These are phyloP conservation scores for Pachliopta kotzebuea DNA, from an alignment of 2,888 invertebrate species.

Conservation along the genomic window DNA sequence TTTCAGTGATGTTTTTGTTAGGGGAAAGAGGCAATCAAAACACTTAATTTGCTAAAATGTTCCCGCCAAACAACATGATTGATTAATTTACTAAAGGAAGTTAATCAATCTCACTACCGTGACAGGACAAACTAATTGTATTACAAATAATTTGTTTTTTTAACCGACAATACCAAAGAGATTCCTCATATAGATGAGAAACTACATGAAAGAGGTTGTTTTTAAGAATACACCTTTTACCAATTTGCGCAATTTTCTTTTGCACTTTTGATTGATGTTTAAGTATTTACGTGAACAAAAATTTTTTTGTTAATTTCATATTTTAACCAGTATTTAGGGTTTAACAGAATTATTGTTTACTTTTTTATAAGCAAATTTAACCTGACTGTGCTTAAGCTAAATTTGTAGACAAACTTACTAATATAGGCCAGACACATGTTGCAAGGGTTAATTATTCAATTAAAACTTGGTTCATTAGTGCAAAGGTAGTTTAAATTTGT, in stretches of 20 bases:
- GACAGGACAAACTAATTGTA: conserved; percentile 2
- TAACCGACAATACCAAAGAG: background rate
- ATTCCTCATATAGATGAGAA: no score
- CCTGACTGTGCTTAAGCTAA: background rate
- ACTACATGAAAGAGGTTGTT: no score
- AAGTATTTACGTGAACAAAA: no score
- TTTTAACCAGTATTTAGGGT: no score
- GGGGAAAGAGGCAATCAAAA: background rate
- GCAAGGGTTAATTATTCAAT: conserved; percentile 22
- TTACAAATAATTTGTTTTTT: background rate
- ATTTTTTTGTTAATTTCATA: no score
- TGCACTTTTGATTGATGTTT: no score
- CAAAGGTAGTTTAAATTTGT: conserved; percentile 5
- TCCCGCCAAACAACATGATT: conserved; percentile 9
- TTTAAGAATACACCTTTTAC: no score
- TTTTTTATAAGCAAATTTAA: background rate
- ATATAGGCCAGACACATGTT: conserved; percentile 14
- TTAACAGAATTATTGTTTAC: no score
- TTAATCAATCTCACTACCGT: conserved; percentile 4
- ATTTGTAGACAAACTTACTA: conserved; percentile 12
- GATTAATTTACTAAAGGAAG: conserved; percentile 8
- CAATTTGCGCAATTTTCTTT: no score
- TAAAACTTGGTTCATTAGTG: conserved; percentile 23
- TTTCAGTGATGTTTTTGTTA: background rate
- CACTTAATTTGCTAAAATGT: conserved; percentile 3